Conservation (phyloP, 2,113 vertebrate genomes). For the Ailuropoda melanoleuca region DNA sequence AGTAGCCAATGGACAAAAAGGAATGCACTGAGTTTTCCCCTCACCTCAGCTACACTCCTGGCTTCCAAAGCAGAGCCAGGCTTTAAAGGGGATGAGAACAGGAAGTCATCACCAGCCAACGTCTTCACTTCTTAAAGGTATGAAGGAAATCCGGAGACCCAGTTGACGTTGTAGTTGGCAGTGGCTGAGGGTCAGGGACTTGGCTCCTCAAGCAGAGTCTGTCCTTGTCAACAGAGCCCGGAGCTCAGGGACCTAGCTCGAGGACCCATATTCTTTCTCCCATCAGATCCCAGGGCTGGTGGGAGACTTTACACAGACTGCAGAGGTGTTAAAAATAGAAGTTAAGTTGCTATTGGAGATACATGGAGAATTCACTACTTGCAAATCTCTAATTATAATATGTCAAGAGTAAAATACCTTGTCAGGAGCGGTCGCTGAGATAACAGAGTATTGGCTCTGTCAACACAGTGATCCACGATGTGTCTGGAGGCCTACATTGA, state of each 20-base stretch:
- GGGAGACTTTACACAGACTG: conserved; percentile 57
- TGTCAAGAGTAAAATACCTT: conserved; percentile 77
- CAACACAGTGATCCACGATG: conserved; percentile 57
- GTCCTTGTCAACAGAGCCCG: not conserved
- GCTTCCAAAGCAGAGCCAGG: not conserved
- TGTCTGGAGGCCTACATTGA: conserved; percentile 57
- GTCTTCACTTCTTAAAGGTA: not conserved
- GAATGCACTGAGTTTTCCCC: not conserved
- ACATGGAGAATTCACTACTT: conserved; percentile 53
- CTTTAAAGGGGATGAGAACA: not conserved
- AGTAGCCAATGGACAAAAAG: not conserved
- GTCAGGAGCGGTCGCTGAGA: conserved; percentile 59
- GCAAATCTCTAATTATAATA: conserved; percentile 75
- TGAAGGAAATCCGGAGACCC: not conserved
- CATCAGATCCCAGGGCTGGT: not conserved
- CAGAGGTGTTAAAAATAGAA: conserved; percentile 69
- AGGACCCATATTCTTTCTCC: not conserved
- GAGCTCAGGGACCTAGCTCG: not conserved
- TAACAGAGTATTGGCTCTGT: conserved; percentile 29
- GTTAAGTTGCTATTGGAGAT: conserved; percentile 65
- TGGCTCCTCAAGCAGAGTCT: not conserved
- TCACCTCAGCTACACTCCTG: not conserved
- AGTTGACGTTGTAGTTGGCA: not conserved
- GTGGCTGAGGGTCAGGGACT: not conserved
- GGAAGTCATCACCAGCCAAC: too few relatives aligned